These are phyloP conservation scores for Cryptocephalus moraei DNA, from an alignment of 2,888 invertebrate genomes.

Conservation along the genomic window DNA sequence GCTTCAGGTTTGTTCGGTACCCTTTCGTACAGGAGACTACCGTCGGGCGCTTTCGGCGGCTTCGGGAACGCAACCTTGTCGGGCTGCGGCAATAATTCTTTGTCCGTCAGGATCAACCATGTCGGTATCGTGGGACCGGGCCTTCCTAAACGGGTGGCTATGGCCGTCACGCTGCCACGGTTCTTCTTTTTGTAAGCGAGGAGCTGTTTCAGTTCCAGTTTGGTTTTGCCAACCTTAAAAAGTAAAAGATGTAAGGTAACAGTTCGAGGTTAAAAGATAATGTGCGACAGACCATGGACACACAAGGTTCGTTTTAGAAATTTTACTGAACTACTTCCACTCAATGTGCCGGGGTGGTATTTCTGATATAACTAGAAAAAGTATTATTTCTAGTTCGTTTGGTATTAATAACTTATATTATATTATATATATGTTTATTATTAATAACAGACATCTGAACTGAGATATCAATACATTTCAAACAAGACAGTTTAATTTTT, in stretches of 20 bases:
- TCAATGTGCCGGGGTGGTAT: no score
- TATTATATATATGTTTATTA: no score
- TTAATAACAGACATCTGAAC: no score
- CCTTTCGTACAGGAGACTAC: conserved; percentile 78
- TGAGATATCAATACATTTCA: no score
- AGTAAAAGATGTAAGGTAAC: neutral
- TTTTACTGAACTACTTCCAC: no score
- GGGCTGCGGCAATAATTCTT: conserved; percentile 68
- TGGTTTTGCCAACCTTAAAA: conserved; percentile 33
- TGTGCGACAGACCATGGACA: no score
- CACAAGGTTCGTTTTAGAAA: no score
- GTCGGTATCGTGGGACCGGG: conserved; percentile 44
- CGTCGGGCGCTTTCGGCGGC: conserved; percentile 84
- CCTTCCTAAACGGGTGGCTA: conserved; percentile 60
- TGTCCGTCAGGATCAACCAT: conserved; percentile 66
- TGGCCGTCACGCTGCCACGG: conserved; percentile 58
- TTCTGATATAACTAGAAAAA: no score
- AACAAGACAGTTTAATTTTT: no score
- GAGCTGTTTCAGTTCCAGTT: conserved; percentile 46
- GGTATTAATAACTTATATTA: no score
- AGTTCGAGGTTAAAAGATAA: no score
- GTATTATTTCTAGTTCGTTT: no score
- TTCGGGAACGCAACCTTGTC: conserved; percentile 78
- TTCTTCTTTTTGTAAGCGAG: conserved; percentile 46
- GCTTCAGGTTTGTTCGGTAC: conserved; percentile 69